A percentile compares a stretch with the other conserved stretches of the same genome.
phyloP scores from a whole-genome alignment of 1,140 invertebrate species.

The Heliconius melpomene region DNA sequence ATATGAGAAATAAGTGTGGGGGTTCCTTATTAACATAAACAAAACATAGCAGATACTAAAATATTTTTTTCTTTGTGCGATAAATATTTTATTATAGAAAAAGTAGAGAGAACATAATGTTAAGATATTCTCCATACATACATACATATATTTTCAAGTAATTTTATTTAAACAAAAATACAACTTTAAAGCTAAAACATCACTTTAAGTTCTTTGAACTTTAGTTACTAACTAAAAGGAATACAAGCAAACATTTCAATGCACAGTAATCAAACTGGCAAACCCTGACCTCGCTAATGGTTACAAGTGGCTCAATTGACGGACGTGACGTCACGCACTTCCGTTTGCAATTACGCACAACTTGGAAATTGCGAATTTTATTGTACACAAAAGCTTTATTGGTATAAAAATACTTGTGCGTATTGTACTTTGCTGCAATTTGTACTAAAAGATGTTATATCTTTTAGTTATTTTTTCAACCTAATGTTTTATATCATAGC shows the following conservation, averaged over 20 bases:
- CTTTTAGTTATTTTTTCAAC: too few relatives aligned
- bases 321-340: conserved; percentile 68
- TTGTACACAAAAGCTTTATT: conserved; percentile 20
- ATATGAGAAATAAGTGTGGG: too few relatives aligned
- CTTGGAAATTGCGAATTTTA: conserved; percentile 29
- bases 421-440: neutral
- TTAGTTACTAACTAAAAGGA: neutral
- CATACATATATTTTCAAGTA: neutral
- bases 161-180: neutral
- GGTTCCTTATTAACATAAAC: too few relatives aligned
- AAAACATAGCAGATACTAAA: too few relatives aligned
- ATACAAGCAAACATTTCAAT: conserved; percentile 13
- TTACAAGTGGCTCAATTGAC: conserved; percentile 65
- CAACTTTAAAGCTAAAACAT: neutral
- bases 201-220: conserved; percentile 1
- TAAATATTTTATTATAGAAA: too few relatives aligned
- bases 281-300: conserved; percentile 63
- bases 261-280: conserved; percentile 29
- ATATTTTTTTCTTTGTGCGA: too few relatives aligned
- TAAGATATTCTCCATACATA: neutral
- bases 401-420: neutral
- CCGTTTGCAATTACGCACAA: conserved; percentile 54
- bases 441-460: neutral
- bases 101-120: too few relatives aligned
- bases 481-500: too few relatives aligned